Percentiles rank a stretch among this genome's conserved stretches.
Conservation (phyloP, 2,113 vertebrate genomes). For the Xenopus laevis region DNA sequence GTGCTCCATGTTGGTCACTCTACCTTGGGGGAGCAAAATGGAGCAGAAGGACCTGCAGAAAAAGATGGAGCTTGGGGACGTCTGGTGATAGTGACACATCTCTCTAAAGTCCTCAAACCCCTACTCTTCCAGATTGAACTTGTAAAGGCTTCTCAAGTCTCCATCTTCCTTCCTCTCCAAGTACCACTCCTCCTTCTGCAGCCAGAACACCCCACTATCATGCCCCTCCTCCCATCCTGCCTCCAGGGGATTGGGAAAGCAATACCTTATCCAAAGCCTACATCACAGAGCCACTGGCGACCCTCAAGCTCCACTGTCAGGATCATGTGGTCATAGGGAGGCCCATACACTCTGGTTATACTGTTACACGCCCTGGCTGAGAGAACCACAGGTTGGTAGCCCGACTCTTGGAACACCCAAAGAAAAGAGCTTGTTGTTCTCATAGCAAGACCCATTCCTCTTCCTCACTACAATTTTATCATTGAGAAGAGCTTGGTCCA, state of each 20-base stretch:
- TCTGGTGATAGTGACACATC: constrained; percentile 72
- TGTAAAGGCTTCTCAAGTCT: constrained; percentile 57
- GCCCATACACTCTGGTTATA: constrained; percentile 53
- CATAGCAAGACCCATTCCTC: constrained; percentile 67
- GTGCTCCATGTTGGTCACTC: constrained; percentile 61
- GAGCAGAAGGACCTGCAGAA: constrained; percentile 59
- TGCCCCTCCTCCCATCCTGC: constrained; percentile 53
- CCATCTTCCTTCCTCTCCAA: constrained; percentile 51
- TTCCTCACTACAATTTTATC: constrained; percentile 63
- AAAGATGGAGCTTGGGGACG: constrained; percentile 52
- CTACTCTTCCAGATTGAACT: constrained; percentile 63
- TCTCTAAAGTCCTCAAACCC: constrained; percentile 56
- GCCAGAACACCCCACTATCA: constrained; percentile 58
- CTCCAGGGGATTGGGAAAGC: constrained; percentile 61
- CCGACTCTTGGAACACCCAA: constrained; percentile 63
- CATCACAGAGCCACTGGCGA: constrained; percentile 65
- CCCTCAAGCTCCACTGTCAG: constrained; percentile 57
- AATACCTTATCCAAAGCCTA: constrained; percentile 58
- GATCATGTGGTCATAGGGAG: constrained; percentile 64
- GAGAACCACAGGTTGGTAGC: constrained; percentile 57
- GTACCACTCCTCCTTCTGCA: constrained; percentile 48
- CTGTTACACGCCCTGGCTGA: constrained; percentile 57
- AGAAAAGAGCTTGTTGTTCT: constrained; percentile 68
- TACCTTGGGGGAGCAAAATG: constrained; percentile 52
- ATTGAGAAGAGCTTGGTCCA: constrained; percentile 54